Evolutionary conservation across 1,140 invertebrate species (phyloP).

Genomic region (Drosophila pachea): DNA sequence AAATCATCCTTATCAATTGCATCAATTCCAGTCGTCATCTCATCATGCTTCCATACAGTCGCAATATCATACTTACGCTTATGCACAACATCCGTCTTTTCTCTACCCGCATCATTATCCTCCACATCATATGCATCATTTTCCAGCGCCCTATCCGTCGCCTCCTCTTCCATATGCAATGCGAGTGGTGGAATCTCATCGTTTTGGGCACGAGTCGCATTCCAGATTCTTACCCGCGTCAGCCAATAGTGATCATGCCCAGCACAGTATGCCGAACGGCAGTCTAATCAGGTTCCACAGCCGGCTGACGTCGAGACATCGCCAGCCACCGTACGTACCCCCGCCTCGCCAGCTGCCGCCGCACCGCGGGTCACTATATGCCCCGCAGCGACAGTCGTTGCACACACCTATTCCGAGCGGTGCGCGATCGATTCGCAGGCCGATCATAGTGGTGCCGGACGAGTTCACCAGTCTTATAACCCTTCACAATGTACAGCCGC

Average conservation of each 20-base stretch:
- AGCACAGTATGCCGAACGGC: not conserved
- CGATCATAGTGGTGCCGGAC: conserved; percentile 98
- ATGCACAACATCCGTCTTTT: not conserved
- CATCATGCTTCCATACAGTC: not conserved
- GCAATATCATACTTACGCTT: not conserved
- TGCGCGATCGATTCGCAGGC: conserved; percentile 89
- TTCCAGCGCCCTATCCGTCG: not conserved
- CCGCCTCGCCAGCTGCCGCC: not conserved
- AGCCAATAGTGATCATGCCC: not conserved
- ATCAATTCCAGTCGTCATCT: not conserved
- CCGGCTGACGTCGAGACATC: not conserved
- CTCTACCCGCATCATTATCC: not conserved
- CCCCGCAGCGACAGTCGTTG: not conserved
- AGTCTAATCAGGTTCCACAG: not conserved
- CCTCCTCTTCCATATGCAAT: not conserved
- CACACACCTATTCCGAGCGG: conserved; percentile 47
- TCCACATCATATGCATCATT: not conserved
- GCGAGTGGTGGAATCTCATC: not conserved
- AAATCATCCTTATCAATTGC: not conserved
- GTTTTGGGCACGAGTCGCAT: not conserved
- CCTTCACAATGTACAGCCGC: conserved; percentile 97
- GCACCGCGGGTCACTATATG: not conserved
- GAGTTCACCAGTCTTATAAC: conserved; percentile 96
- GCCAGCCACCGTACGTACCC: not conserved
- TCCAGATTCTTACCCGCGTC: not conserved